Evolutionary conservation across 2,113 vertebrate genomes (phyloP), one percentile per base, ranked within the genome.

Genomic region (Atrichornis clamosus): DNA sequence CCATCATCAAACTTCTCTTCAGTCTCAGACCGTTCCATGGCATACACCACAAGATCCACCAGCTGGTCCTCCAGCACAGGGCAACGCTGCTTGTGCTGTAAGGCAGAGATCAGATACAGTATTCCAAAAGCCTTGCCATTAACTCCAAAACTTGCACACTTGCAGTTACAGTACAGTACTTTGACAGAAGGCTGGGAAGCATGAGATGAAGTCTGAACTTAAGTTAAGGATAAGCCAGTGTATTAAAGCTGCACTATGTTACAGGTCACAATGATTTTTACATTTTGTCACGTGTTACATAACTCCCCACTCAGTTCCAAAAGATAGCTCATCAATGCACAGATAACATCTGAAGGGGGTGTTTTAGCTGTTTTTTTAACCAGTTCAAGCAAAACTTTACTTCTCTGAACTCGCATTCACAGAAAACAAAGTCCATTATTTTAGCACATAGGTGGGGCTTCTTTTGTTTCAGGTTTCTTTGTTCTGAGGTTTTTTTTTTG

Each of bases 1-100:
- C 99, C 99, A 41, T 99, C 99, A 32, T 99, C 99, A 93, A 99
- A 99, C 97, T 99, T 99, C 95, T 99, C 99, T 97, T 99, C 99
- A 0, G 99, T 99, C 98, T 99, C 99, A 0, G 99, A 99, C 75
- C 99, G 99, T 97, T 99, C 99, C 99, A 99, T 99, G 96, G 99
- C 99, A 91, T 99, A 99, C 65, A 99, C 99, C 97, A 99, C 99
- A 95, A 99, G 98, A 97, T 99, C 99, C 97, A 99, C 99, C 98
- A 99, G 97, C 98, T 99, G 99, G 98, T 99, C 99, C 97, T 99
- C 99, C 91, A 99, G 98, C 96, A 99, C 99, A 55, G 99, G 99
- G 95, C 99, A 99, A 30, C 99, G 99, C 77, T 99, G 99, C 98
- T 99, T 99, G 95, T 99, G 99, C 99, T 99, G 98, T 95, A 97